These are phyloP conservation scores for Aporrectodea caliginosa DNA, from an alignment of 1,140 invertebrate species.

Conservation along the genomic window DNA sequence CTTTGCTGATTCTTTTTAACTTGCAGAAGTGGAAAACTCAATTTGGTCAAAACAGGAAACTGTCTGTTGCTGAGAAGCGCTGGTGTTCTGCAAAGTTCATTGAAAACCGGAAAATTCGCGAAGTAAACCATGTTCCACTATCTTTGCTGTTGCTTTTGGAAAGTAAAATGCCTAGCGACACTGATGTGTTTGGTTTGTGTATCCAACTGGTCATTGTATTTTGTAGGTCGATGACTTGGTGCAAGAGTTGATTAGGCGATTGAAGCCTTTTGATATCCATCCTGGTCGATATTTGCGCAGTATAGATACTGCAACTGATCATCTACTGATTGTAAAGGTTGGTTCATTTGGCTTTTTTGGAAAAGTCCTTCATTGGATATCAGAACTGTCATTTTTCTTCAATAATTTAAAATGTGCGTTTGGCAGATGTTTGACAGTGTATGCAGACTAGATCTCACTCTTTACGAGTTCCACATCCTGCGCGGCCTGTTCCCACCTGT, in stretches of 20 bases:
- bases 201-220: too few species aligned
- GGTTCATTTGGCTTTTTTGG: too few species aligned
- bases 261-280: neutral
- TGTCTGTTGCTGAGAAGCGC: constrained; percentile 56
- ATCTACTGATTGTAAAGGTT: neutral
- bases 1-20: too few species aligned
- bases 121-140: constrained; percentile 51
- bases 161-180: neutral
- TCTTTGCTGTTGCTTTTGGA: neutral
- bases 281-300: neutral
- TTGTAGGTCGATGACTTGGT: neutral
- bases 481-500: too few species aligned
- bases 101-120: constrained; percentile 68
- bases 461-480: too few species aligned
- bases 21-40: constrained; percentile 53
- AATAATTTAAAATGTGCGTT: too few species aligned
- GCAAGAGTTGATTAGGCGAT: neutral
- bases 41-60: constrained; percentile 31
- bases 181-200: too few species aligned
- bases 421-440: too few species aligned
- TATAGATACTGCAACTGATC: neutral
- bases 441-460: too few species aligned
- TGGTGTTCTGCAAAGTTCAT: constrained; percentile 74
- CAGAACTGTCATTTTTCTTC: too few species aligned
- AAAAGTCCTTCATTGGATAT: too few species aligned